Percentiles rank a stretch among this genome's conserved stretches.
Conservation (phyloP, 2,797 vertebrate genomes). For the Girardinus metallicus region DNA sequence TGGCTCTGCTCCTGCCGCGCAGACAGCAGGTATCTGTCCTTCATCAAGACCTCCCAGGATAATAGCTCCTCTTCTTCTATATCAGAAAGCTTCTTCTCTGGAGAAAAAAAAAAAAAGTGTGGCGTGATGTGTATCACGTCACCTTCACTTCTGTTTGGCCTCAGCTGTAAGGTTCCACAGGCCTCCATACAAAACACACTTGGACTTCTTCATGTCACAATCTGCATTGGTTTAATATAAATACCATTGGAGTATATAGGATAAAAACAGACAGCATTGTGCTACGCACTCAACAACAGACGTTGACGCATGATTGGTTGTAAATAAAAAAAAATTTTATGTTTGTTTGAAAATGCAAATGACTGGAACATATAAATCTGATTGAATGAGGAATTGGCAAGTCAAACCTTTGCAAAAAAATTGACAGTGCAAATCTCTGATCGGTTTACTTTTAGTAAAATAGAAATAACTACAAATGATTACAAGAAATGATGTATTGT, state of each 20-base stretch:
- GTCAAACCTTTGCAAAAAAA: no score
- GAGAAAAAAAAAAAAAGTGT: constrained; percentile 12
- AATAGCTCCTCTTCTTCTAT: constrained; percentile 88
- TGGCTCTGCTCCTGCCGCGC: constrained; percentile 79
- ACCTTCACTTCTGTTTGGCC: not conserved
- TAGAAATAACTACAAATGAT: not conserved
- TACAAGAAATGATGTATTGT: not conserved
- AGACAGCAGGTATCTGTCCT: constrained; percentile 89
- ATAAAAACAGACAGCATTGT: not conserved
- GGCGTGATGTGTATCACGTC: not conserved
- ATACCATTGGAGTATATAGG: not conserved
- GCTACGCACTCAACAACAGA: no score
- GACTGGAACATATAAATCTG: no score
- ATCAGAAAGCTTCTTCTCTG: constrained; percentile 85
- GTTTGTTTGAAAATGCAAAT: no score
- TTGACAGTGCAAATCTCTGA: not conserved
- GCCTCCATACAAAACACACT: not conserved
- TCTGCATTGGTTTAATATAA: not conserved
- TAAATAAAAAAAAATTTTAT: no score
- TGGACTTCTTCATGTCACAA: not conserved
- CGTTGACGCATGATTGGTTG: no score
- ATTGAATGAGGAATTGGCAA: no score
- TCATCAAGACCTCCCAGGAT: constrained; percentile 92
- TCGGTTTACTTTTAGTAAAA: not conserved
- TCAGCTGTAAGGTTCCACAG: not conserved